Percentiles rank a stretch among this genome's conserved stretches.
phyloP scores from a whole-genome alignment of 2,797 vertebrate species.

The Selene dorsalis region DNA sequence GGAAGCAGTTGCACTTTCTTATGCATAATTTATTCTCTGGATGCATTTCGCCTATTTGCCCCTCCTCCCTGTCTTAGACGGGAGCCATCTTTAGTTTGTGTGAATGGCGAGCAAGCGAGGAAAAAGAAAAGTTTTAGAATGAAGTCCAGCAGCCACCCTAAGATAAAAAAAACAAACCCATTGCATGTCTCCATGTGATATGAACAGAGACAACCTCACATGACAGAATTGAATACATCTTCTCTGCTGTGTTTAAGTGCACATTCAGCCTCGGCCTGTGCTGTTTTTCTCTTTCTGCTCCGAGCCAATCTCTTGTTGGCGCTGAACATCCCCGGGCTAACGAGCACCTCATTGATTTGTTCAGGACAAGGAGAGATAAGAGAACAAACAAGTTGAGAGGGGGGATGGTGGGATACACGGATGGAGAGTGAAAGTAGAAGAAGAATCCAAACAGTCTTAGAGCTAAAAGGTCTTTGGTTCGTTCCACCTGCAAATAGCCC shows the following conservation, averaged over 20 bases:
- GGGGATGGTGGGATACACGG: slow-evolving; percentile 14
- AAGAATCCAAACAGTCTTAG: slow-evolving; percentile 24
- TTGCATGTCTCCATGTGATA: no score
- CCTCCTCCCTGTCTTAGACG: slow-evolving; percentile 35
- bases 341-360: slow-evolving; percentile 75
- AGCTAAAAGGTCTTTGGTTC: slow-evolving; percentile 63
- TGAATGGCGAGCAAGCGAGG: slow-evolving; percentile 37
- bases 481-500: slow-evolving; percentile 59
- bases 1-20: slow-evolving; percentile 43
- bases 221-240: background rate
- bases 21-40: slow-evolving; percentile 75
- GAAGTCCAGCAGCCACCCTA: no score
- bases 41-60: slow-evolving; percentile 2
- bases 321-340: slow-evolving; percentile 75
- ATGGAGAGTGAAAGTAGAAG: slow-evolving; percentile 17
- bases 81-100: slow-evolving; percentile 49
- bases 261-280: slow-evolving; percentile 1
- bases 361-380: slow-evolving; percentile 75
- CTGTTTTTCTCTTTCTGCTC: background rate
- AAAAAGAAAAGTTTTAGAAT: no score
- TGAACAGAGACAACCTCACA: no score
- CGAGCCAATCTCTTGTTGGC: slow-evolving; percentile 51
- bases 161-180: no score
- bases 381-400: slow-evolving; percentile 69
- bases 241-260: slow-evolving; percentile 18